These are phyloP conservation scores for Drosophila neonasuta DNA, from an alignment of 2,888 invertebrate species.

Conservation along the genomic window DNA sequence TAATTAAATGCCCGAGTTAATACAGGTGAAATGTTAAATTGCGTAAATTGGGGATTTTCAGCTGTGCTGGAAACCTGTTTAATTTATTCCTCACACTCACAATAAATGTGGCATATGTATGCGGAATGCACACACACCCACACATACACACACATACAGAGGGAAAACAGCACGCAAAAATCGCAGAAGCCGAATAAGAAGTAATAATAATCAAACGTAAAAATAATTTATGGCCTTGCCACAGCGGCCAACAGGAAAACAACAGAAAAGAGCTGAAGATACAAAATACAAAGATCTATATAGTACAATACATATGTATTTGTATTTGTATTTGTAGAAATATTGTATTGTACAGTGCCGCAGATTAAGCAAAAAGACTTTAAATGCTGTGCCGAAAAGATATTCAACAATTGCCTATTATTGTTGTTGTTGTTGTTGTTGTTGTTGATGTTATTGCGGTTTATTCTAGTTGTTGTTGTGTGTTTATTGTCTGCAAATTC, in stretches of 20 bases:
- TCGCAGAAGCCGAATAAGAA: conserved; percentile 49
- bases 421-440: conserved; percentile 21
- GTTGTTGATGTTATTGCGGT: conserved; percentile 16
- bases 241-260: conserved; percentile 53
- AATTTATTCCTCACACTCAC: conserved; percentile 74
- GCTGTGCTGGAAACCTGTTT: conserved; percentile 53
- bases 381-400: conserved; percentile 52
- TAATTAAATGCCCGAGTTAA: conserved; percentile 44
- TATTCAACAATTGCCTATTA: conserved; percentile 38
- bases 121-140: conserved; percentile 25
- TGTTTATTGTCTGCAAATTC: conserved; percentile 57
- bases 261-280: conserved; percentile 40
- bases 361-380: conserved; percentile 36
- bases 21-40: conserved; percentile 24
- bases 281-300: neutral
- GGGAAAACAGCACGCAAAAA: conserved; percentile 57
- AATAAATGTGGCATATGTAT: conserved; percentile 48
- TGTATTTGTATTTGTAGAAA: too few species aligned
- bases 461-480: conserved; percentile 29
- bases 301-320: too few species aligned
- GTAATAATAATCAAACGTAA: conserved; percentile 75
- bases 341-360: neutral
- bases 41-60: conserved; percentile 28
- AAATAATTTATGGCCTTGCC: conserved; percentile 73
- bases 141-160: conserved; percentile 14